phyloP scores from a whole-genome alignment of 2,113 vertebrate genomes.

The Psittacula cyanocephala region DNA sequence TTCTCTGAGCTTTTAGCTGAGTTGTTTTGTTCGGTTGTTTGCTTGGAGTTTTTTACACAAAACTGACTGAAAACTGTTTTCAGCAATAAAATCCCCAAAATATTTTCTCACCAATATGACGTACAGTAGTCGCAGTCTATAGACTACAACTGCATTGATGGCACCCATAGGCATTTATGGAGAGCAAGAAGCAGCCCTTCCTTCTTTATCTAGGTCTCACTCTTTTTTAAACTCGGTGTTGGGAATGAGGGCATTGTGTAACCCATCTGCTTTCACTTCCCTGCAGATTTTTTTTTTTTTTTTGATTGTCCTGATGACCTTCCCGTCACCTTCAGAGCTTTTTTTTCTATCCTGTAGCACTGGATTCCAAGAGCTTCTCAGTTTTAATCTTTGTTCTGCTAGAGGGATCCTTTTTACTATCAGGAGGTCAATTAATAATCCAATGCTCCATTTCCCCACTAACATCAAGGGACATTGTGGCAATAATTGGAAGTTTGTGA shows the following conservation, averaged over 20 bases:
- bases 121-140: neutral
- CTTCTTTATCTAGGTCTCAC: neutral
- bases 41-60: neutral
- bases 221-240: neutral
- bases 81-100: neutral
- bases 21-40: neutral
- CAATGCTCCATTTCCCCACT: neutral
- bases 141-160: neutral
- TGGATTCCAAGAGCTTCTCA: neutral
- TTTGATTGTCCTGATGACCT: neutral
- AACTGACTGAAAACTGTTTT: neutral
- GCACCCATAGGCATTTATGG: neutral
- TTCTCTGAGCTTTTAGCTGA: neutral
- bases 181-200: neutral
- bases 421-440: conserved; percentile 10
- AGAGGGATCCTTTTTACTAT: neutral
- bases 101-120: neutral
- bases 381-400: neutral
- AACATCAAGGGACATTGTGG: neutral
- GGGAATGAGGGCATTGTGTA: neutral
- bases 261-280: neutral
- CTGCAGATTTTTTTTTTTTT: neutral
- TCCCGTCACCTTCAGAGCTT: neutral
- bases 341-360: neutral
- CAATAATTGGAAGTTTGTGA: conserved; percentile 18